These are phyloP conservation scores for Lytechinus pictus DNA, from an alignment of 35 echinoderm and acorn worm genomes.

Conservation along the genomic window DNA sequence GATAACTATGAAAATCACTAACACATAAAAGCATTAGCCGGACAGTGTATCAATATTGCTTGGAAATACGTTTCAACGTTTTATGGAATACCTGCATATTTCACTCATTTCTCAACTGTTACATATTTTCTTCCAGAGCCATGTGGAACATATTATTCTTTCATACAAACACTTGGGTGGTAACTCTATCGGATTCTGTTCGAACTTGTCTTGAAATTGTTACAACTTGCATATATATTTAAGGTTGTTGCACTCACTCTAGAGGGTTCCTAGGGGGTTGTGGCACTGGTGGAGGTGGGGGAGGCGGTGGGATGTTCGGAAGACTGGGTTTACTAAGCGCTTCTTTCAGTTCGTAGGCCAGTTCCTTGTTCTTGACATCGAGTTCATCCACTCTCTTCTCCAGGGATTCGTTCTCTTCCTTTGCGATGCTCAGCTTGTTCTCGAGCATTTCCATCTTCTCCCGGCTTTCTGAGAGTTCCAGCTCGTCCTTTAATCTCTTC, in stretches of 20 bases:
- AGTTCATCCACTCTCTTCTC: slow-evolving; percentile 68
- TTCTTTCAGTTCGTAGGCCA: slow-evolving; percentile 63
- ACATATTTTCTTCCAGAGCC: too few relatives aligned
- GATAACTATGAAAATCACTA: too few relatives aligned
- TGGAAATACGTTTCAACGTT: too few relatives aligned
- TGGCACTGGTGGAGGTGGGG: slow-evolving; percentile 65
- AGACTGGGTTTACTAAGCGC: slow-evolving; percentile 58
- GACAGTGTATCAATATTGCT: too few relatives aligned
- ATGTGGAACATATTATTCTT: too few relatives aligned
- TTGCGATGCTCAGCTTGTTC: slow-evolving; percentile 78
- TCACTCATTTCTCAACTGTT: too few relatives aligned
- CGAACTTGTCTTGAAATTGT: too few relatives aligned
- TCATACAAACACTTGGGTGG: too few relatives aligned
- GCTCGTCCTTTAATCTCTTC: slow-evolving; percentile 49
- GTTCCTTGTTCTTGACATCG: slow-evolving; percentile 57
- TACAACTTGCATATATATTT: too few relatives aligned
- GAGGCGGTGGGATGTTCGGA: slow-evolving; percentile 71
- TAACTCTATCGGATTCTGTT: too few relatives aligned
- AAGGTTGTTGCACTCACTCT: slow-evolving; percentile 58
- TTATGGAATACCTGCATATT: too few relatives aligned
- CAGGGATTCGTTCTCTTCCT: slow-evolving; percentile 72
- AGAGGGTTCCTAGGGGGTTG: slow-evolving; percentile 61
- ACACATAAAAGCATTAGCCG: too few relatives aligned
- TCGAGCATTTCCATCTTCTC: slow-evolving; percentile 61
- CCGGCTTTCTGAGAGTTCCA: slow-evolving; percentile 44